A percentile compares a stretch with the other conserved stretches of the same genome.
Conservation (phyloP, 1,140 invertebrate species). For the Palaemon carinicauda region DNA sequence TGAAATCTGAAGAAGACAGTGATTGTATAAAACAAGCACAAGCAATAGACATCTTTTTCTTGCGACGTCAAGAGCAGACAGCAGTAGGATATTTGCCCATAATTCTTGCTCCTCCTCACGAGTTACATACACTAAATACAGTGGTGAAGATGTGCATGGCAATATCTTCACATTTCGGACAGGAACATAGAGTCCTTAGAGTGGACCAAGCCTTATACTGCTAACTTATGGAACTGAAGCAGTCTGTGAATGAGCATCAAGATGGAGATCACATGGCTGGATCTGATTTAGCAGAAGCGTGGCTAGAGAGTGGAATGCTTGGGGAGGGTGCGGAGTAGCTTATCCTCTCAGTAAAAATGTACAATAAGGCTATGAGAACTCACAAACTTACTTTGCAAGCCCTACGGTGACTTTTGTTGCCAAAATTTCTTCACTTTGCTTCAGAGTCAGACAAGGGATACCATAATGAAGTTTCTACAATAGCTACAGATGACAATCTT, state of each 20-base stretch:
- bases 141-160: not conserved
- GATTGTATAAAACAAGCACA: not conserved
- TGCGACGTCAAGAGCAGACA: slow-evolving; percentile 11
- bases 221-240: slow-evolving; percentile 35
- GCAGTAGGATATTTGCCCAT: not conserved
- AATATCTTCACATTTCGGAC: too few species aligned
- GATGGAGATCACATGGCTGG: not conserved
- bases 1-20: not conserved
- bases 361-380: too few species aligned
- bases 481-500: not conserved
- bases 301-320: slow-evolving; percentile 10
- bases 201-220: slow-evolving; percentile 17
- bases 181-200: not conserved
- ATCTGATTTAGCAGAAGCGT: slow-evolving; percentile 17
- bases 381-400: too few species aligned
- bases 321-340: not conserved
- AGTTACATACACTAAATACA: slow-evolving; percentile 2
- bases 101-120: not conserved
- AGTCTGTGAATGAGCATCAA: not conserved
- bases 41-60: slow-evolving; percentile 5
- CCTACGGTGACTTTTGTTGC: not conserved
- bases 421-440: not conserved
- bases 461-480: not conserved
- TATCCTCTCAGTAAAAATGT: not conserved
- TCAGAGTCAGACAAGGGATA: not conserved